These are phyloP conservation scores for Pseudomyrmex flavicornis DNA, from an alignment of 1,140 invertebrate species.

Conservation along the genomic window DNA sequence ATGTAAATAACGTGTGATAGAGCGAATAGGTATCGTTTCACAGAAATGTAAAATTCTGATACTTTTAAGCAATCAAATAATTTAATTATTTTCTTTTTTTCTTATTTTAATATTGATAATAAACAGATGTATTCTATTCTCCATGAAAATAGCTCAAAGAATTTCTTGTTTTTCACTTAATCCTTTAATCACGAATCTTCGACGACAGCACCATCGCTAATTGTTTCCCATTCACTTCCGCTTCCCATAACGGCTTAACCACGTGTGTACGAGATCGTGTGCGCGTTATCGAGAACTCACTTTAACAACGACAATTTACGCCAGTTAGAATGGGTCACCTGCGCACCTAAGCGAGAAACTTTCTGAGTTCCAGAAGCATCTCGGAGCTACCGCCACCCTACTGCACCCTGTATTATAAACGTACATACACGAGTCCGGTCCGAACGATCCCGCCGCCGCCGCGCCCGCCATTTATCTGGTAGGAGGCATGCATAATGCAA, in stretches of 20 bases:
- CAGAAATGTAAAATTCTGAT: too few relatives aligned
- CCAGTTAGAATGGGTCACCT: constrained; percentile 62
- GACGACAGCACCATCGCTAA: not conserved
- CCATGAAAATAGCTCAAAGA: not conserved
- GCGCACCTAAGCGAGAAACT: constrained; percentile 66
- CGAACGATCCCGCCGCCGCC: constrained; percentile 41
- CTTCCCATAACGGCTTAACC: constrained; percentile 12
- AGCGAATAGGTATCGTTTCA: not conserved
- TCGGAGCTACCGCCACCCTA: constrained; percentile 13
- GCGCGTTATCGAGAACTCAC: constrained; percentile 40
- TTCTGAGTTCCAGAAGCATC: constrained; percentile 39
- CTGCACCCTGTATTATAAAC: constrained; percentile 57
- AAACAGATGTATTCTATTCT: not conserved
- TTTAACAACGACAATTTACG: constrained; percentile 69
- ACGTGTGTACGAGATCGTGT: not conserved
- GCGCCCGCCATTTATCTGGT: constrained; percentile 60
- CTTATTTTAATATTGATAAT: not conserved
- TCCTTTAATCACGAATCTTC: not conserved
- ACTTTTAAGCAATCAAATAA: not conserved
- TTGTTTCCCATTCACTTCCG: constrained; percentile 15
- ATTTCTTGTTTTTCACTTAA: constrained; percentile 2
- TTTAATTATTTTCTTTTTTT: not conserved
- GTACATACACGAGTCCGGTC: constrained; percentile 51
- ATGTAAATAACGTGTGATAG: not conserved
- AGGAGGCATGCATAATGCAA: constrained; percentile 53